Conservation (phyloP, 2,113 vertebrate species). For the Oryzias javanicus region DNA sequence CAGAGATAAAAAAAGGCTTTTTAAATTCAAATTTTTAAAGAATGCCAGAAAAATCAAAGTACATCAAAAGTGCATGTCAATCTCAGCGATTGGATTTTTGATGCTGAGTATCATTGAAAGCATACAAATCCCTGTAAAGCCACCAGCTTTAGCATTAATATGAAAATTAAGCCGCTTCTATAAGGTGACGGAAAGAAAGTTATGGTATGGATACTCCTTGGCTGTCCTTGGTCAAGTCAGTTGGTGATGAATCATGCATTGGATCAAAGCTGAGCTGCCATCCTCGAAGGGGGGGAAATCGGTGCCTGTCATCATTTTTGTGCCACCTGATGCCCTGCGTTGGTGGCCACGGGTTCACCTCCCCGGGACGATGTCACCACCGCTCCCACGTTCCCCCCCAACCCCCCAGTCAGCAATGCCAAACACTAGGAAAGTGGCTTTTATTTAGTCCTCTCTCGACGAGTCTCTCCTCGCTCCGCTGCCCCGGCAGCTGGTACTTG, state of each 20-base stretch:
- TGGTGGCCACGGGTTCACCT: constrained; percentile 45
- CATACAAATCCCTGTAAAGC: constrained; percentile 9
- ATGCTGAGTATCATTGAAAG: constrained; percentile 6
- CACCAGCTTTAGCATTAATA: constrained; percentile 3
- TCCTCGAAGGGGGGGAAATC: constrained; percentile 47
- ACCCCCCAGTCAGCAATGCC: constrained; percentile 31
- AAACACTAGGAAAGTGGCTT: constrained; percentile 52
- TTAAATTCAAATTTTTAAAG: no score
- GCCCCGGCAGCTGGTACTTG: constrained; percentile 75
- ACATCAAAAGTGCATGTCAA: no score
- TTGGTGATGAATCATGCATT: constrained; percentile 73
- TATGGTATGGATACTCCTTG: constrained; percentile 42
- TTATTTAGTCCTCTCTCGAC: constrained; percentile 71
- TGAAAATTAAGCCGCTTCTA: constrained; percentile 14
- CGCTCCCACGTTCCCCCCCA: neutral
- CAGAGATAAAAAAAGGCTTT: no score
- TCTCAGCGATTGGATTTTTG: neutral
- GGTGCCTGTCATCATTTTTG: constrained; percentile 21
- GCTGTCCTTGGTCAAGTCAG: constrained; percentile 60
- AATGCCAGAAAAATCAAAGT: no score
- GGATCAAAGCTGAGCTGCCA: constrained; percentile 57
- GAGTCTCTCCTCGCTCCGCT: constrained; percentile 66
- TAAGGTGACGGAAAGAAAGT: constrained; percentile 25
- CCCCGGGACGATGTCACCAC: constrained; percentile 41
- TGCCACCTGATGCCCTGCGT: constrained; percentile 59